Evolutionary conservation across 1,140 invertebrate species (phyloP), one percentile per base, ranked within the genome.

Genomic region (Leptoteleia sp.): DNA sequence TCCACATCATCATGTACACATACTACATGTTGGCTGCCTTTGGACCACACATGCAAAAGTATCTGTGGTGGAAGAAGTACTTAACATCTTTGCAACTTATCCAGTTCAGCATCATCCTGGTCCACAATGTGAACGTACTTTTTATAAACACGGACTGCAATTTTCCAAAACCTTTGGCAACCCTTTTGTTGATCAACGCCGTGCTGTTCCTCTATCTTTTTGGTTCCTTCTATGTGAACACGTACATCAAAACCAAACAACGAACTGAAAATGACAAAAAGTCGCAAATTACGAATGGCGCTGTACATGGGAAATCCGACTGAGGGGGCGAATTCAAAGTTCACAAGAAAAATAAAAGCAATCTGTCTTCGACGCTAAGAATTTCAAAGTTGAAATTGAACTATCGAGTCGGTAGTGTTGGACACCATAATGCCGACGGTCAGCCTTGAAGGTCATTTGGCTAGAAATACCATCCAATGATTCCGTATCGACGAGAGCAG

Each of bases 11-110:
- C 17, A 96, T 97, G 95, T 97, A 97, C 82, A 88, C 91, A 0
- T 97, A 97, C 84, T 97, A 97, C 82, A 90, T 96, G 81, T 88
- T 97, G 0, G 91, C 96, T 0, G 94, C 95, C 0, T 88, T 96
- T 68, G 95, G 96, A 16, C 95, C 96, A 0, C 88, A 92, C 15
- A 92, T 95, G 84, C 94, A 96, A 84, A 95, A 95, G 82, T 96
- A 95, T 85, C 89, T 97, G 2, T 97, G 96, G 96, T 98, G 96
- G 96, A 98, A 98, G 87, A 96, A 93, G 82, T 94, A 98, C 83
- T 91, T 98, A 6, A 98, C 96, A 0, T 92, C 90, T 13, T 89
- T 97, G 71, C 96, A 98, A 90, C 91, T 97, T 87, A 92, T 96
- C 84, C 96, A 97, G 86, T 97, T 97, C 86, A 88, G 92, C 27